phyloP scores from a whole-genome alignment of 2,888 invertebrate genomes.

The Volucella inflata region DNA sequence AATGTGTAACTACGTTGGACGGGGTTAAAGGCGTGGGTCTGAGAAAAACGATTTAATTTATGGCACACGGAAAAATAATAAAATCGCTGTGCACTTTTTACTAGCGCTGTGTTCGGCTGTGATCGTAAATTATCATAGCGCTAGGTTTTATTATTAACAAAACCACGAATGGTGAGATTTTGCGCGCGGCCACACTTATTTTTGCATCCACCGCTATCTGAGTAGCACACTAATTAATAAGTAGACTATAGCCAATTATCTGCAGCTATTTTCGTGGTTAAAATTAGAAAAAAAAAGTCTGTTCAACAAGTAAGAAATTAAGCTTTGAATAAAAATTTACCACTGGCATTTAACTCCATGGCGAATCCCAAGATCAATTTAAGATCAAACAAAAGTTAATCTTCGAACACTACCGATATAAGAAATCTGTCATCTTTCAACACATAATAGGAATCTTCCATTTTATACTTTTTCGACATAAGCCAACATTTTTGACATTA shows the following conservation, averaged over 20 bases:
- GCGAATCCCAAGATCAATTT: too few relatives aligned
- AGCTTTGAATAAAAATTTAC: too few relatives aligned
- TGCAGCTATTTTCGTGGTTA: not conserved
- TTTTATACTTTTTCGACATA: too few relatives aligned
- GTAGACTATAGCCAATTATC: slow-evolving; percentile 15
- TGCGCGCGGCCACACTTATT: slow-evolving; percentile 24
- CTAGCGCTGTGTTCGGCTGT: slow-evolving; percentile 28
- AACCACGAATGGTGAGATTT: slow-evolving; percentile 27
- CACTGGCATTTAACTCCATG: too few relatives aligned
- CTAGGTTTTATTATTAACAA: slow-evolving; percentile 65
- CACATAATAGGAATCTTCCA: too few relatives aligned
- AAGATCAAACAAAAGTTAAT: too few relatives aligned
- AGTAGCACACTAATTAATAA: slow-evolving; percentile 49
- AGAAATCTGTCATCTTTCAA: too few relatives aligned
- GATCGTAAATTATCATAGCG: slow-evolving; percentile 64
- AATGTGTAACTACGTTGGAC: slow-evolving; percentile 1
- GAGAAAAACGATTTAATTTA: slow-evolving; percentile 61
- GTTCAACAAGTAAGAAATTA: slow-evolving; percentile 9
- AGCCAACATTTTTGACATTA: too few relatives aligned
- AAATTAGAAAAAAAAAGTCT: slow-evolving; percentile 29
- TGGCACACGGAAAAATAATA: slow-evolving; percentile 68
- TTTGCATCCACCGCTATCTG: slow-evolving; percentile 42
- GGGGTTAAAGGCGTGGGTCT: slow-evolving; percentile 52
- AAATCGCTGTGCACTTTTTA: slow-evolving; percentile 62
- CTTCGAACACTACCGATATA: too few relatives aligned